phyloP scores from a whole-genome alignment of 2,797 vertebrate genomes.

The Microctenopoma stevenorrisi region DNA sequence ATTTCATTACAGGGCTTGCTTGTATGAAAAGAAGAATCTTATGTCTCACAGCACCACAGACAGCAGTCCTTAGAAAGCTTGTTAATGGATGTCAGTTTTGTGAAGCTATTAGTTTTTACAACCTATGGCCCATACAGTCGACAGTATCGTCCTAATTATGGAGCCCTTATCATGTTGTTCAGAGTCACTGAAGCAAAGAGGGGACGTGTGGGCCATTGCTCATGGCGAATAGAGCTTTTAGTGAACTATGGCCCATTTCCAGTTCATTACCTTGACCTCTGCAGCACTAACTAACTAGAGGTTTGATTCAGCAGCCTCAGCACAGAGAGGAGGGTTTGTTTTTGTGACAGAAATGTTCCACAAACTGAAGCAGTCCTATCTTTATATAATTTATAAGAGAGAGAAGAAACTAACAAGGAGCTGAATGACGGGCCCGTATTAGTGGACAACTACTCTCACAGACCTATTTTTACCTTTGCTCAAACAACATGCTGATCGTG shows the following conservation, averaged over 20 bases:
- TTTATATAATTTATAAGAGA: not conserved
- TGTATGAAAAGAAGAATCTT: not conserved
- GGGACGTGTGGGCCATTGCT: constrained; percentile 71
- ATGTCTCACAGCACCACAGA: constrained; percentile 2
- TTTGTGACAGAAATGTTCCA: constrained; percentile 1
- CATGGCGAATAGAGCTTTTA: constrained; percentile 56
- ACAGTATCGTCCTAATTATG: constrained; percentile 53
- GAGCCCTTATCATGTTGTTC: constrained; percentile 60
- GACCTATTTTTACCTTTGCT: constrained; percentile 11
- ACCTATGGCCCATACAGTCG: constrained; percentile 38
- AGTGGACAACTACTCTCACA: constrained; percentile 3
- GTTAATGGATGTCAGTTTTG: constrained; percentile 46
- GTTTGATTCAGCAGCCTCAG: constrained; percentile 10
- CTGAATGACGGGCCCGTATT: not conserved
- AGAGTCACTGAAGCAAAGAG: constrained; percentile 52
- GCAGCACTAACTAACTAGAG: constrained; percentile 24
- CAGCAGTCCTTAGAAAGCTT: constrained; percentile 15
- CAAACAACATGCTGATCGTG: constrained; percentile 8
- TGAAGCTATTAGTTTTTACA: constrained; percentile 65
- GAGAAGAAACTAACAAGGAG: not conserved
- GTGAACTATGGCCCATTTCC: constrained; percentile 60
- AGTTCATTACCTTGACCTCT: constrained; percentile 68
- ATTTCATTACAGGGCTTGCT: not conserved
- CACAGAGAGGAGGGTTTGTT: not conserved
- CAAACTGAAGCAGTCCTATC: not conserved